Conservation (phyloP, 2,797 vertebrate species). For the Psittacula derbiana region DNA sequence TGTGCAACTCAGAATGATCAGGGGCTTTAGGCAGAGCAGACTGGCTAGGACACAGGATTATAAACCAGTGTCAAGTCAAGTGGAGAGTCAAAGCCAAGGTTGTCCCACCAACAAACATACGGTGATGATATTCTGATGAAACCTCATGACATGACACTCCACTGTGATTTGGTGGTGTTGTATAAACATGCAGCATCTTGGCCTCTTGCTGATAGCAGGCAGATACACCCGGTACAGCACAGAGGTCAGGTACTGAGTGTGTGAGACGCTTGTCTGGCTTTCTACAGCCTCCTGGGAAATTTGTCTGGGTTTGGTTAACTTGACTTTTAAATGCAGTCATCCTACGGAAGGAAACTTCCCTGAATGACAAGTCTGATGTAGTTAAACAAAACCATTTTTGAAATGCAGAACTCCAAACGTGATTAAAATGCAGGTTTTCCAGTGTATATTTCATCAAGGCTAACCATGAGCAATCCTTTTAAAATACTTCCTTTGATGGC, state of each 20-base stretch:
- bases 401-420: constrained; percentile 18
- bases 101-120: background rate
- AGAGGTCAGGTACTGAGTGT: background rate
- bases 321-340: constrained; percentile 42
- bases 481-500: constrained; percentile 24
- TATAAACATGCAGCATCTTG: background rate
- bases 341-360: constrained; percentile 45
- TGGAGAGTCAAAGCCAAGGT: background rate
- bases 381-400: constrained; percentile 38
- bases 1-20: background rate
- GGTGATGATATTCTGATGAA: background rate
- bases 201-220: background rate
- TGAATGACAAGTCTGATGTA: constrained; percentile 22
- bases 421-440: constrained; percentile 60
- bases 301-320: constrained; percentile 54
- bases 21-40: background rate
- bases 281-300: constrained; percentile 46
- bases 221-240: background rate
- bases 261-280: background rate
- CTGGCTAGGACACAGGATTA: background rate
- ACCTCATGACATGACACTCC: background rate
- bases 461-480: constrained; percentile 24
- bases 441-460: constrained; percentile 38
- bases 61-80: background rate
- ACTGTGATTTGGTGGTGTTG: background rate